Conservation (phyloP, 2,797 vertebrate species). For the Myripristis murdjan region DNA sequence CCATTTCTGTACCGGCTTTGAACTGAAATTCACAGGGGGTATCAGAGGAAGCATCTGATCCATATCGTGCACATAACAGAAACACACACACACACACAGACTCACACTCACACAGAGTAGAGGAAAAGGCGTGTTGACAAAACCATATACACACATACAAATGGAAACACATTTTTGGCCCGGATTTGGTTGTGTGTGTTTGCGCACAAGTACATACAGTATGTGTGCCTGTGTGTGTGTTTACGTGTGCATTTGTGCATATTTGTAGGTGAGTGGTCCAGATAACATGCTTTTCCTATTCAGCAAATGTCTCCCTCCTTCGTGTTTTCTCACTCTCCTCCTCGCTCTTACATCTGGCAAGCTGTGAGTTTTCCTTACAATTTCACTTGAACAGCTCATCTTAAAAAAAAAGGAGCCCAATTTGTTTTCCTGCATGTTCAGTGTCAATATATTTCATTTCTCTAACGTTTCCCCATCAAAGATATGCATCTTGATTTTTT, state of each 20-base stretch:
- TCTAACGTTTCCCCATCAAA: slow-evolving; percentile 10
- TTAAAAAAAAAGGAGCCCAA: slow-evolving; percentile 10
- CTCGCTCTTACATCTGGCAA: too few relatives aligned
- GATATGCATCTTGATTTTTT: slow-evolving; percentile 46
- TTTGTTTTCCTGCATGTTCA: slow-evolving; percentile 7
- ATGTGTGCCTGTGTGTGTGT: background rate
- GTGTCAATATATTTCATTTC: background rate
- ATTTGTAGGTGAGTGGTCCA: slow-evolving; percentile 9
- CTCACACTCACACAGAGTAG: slow-evolving; percentile 27
- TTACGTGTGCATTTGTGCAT: background rate
- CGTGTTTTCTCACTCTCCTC: background rate
- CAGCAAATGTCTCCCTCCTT: background rate
- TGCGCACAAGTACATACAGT: too few relatives aligned
- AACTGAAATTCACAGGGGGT: slow-evolving; percentile 61
- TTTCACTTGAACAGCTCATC: slow-evolving; percentile 17
- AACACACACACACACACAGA: slow-evolving; percentile 5
- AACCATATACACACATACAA: slow-evolving; percentile 31
- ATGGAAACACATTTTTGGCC: slow-evolving; percentile 48
- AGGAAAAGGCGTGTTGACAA: slow-evolving; percentile 31
- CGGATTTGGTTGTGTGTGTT: slow-evolving; percentile 9
- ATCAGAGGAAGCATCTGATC: slow-evolving; percentile 72
- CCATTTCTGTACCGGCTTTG: slow-evolving; percentile 70
- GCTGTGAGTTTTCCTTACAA: slow-evolving; percentile 25
- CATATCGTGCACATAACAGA: slow-evolving; percentile 53
- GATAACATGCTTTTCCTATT: slow-evolving; percentile 25